phyloP scores from a whole-genome alignment of 2,113 vertebrate genomes.

The Acanthochromis polyacanthus region DNA sequence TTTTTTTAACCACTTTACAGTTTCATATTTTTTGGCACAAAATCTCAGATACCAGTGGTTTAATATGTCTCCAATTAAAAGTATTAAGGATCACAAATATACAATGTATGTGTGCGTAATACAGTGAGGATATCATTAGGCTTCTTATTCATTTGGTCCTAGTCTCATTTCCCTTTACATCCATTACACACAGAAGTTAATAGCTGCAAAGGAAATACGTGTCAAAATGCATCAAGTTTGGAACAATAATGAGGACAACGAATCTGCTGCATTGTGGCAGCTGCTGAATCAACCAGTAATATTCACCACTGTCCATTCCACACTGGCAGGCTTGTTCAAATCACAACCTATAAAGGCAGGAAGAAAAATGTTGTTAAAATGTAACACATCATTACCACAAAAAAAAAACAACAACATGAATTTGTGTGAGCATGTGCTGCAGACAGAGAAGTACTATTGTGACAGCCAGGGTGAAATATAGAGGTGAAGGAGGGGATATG shows the following conservation, averaged over 20 bases:
- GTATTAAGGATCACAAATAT: background rate
- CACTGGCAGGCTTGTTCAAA: slow-evolving; percentile 35
- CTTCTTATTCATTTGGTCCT: slow-evolving; percentile 26
- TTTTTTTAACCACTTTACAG: background rate
- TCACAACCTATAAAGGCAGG: slow-evolving; percentile 57
- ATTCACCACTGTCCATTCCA: slow-evolving; percentile 37
- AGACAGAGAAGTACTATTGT: slow-evolving; percentile 14
- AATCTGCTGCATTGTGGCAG: slow-evolving; percentile 33
- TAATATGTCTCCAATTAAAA: slow-evolving; percentile 14
- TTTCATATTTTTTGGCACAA: slow-evolving; percentile 9
- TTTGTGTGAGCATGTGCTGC: background rate
- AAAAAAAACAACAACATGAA: background rate
- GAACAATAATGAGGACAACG: slow-evolving; percentile 26
- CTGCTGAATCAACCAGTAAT: slow-evolving; percentile 53
- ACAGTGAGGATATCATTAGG: background rate
- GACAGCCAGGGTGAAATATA: slow-evolving; percentile 10
- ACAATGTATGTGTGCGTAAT: background rate
- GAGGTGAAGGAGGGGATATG: slow-evolving; percentile 60
- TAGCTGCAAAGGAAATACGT: slow-evolving; percentile 45
- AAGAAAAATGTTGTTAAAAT: slow-evolving; percentile 11
- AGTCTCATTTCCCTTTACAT: slow-evolving; percentile 41
- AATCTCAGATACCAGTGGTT: slow-evolving; percentile 15
- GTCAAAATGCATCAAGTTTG: slow-evolving; percentile 45
- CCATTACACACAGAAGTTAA: slow-evolving; percentile 30
- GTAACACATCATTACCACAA: background rate